Evolutionary conservation across 2,797 vertebrate genomes (phyloP), one percentile per base, ranked within the genome.

Genomic region (Nannoperca obscura): DNA sequence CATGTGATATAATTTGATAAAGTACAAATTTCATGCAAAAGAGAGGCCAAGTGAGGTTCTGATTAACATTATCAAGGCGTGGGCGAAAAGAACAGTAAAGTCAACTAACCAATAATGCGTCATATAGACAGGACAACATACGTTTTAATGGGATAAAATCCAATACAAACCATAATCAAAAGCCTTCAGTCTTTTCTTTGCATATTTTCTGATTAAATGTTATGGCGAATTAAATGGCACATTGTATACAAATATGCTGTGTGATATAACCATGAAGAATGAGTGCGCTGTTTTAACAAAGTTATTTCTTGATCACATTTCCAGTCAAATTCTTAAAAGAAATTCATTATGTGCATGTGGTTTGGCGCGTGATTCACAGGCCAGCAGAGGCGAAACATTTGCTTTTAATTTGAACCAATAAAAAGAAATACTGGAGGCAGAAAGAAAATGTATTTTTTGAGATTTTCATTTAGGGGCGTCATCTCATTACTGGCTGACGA

Each of bases 401-500:
- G 44, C 72, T 76, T 81, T 78, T 70, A 70, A 71, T 85, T 76
- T 75, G 7, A 74, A 60, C 34, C 34, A 4, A 52, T 32, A 77
- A 52, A 55, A 62, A 73, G 53, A 71, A 85, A 84, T 59, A 66
- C 30, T 12, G 36, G 60, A 52, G 17, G 68, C 69, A 54, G 46
- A 69, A 40, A 64, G 60, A 58, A 70, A 68, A 74, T 68, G 36
- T 74, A 79, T 85, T 80, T 86, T 69, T 65, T 38, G 47, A 83
- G 76, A 78, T 88, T 85, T 91, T 82, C 73, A 83, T 91, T 80
- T 3, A 50, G 63, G 53, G 71, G 70, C 80, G 34, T 89, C 80
- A 27, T 85, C 90, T 88, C 89, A 89, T 91, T 91, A 92, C 83
- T 36, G 71, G 61, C 81, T 91, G 91, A 93, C 85, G 86, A 91